A percentile compares a stretch with the other conserved stretches of the same genome.
Evolutionary conservation across 2,113 vertebrate species (phyloP).

Genomic region (Promerops cafer): DNA sequence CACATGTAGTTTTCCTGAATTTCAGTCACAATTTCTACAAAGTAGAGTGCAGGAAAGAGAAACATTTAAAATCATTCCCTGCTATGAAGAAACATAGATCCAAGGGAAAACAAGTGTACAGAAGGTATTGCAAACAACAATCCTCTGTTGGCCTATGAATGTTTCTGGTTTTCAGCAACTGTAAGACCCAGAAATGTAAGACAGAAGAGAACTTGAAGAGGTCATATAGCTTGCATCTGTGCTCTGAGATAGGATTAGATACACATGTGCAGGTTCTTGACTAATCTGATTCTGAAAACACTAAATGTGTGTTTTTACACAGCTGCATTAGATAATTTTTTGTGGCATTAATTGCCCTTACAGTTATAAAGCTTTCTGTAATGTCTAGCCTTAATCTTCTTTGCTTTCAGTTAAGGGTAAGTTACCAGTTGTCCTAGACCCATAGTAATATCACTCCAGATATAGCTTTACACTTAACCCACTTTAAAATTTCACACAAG

Average conservation of each 20-base stretch:
- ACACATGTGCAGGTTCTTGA: not conserved
- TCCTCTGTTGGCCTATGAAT: not conserved
- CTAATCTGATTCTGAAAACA: not conserved
- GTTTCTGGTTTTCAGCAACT: not conserved
- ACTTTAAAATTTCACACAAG: not conserved
- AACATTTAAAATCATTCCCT: not conserved
- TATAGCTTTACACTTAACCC: not conserved
- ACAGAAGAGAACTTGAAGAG: not conserved
- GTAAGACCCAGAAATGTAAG: not conserved
- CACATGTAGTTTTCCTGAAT: not conserved
- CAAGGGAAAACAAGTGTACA: not conserved
- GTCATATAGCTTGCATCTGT: not conserved
- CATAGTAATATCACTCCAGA: not conserved
- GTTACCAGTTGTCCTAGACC: not conserved
- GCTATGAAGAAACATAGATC: not conserved
- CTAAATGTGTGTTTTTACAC: not conserved
- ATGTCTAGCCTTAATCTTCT: not conserved
- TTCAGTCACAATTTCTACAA: not conserved
- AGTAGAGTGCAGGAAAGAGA: not conserved
- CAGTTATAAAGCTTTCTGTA: not conserved
- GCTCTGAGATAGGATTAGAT: not conserved
- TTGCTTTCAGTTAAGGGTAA: not conserved
- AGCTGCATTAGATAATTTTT: not conserved
- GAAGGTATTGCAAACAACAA: not conserved
- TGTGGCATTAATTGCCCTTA: not conserved